phyloP scores from a whole-genome alignment of 1,140 invertebrate species.

The Neelides sp. region DNA sequence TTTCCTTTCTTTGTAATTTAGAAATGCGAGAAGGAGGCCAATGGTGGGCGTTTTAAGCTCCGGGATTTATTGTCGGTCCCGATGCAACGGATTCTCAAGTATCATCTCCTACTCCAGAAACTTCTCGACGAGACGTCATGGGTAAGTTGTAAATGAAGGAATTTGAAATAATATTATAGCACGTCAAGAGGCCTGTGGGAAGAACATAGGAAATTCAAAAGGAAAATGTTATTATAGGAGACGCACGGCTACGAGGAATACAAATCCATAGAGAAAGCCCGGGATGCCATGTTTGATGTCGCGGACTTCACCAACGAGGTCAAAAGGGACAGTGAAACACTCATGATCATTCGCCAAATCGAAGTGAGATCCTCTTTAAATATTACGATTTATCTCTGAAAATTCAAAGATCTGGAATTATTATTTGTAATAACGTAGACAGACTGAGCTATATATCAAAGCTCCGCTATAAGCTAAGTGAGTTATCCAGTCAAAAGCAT shows the following conservation, averaged over 20 bases:
- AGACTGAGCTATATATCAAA: no score
- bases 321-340: constrained; percentile 87
- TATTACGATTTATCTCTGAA: background rate
- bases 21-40: constrained; percentile 83
- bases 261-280: constrained; percentile 65
- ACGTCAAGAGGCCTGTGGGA: no score
- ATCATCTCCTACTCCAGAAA: constrained; percentile 85
- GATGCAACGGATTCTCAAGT: constrained; percentile 95
- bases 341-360: constrained; percentile 79
- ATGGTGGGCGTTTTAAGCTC: constrained; percentile 87
- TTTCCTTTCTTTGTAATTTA: constrained; percentile 39
- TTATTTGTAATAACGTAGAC: no score
- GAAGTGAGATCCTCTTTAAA: constrained; percentile 43
- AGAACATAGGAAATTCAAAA: no score
- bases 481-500: background rate
- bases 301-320: constrained; percentile 96
- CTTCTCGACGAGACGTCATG: constrained; percentile 77
- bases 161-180: constrained; percentile 3
- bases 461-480: no score
- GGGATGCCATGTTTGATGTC: constrained; percentile 92
- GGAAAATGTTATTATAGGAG: constrained; percentile 17
- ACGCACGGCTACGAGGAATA: constrained; percentile 55
- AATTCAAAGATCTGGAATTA: background rate
- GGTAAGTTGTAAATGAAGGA: constrained; percentile 40
- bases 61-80: constrained; percentile 89